These are phyloP conservation scores for Sus cebifrons DNA, from an alignment of 2,797 vertebrate species.

Conservation along the genomic window DNA sequence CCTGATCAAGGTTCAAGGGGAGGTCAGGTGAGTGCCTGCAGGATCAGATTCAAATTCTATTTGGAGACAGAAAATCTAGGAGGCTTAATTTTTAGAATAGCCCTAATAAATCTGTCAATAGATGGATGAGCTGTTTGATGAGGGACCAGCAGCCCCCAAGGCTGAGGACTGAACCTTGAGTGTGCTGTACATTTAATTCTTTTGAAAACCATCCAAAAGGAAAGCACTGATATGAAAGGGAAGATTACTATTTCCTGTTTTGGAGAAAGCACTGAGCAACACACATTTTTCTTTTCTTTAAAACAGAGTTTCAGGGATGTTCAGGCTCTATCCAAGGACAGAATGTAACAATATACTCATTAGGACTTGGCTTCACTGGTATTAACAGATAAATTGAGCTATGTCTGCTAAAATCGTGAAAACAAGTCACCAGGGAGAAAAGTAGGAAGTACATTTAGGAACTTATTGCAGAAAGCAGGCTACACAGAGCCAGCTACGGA, in stretches of 20 bases:
- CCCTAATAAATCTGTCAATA: constrained; percentile 84
- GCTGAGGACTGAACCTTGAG: constrained; percentile 64
- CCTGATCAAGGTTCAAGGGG: constrained; percentile 68
- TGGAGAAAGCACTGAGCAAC: constrained; percentile 2
- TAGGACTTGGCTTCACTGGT: not conserved
- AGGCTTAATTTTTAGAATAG: constrained; percentile 81
- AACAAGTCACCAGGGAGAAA: constrained; percentile 38
- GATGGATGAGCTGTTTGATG: constrained; percentile 70
- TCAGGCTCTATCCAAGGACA: not conserved
- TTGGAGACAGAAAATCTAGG: constrained; percentile 78
- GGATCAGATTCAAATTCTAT: constrained; percentile 83
- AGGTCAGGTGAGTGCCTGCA: constrained; percentile 83
- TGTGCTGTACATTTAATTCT: constrained; percentile 33
- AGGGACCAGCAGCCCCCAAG: constrained; percentile 51
- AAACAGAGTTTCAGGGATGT: not conserved
- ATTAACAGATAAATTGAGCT: not conserved
- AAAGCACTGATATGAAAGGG: constrained; percentile 1
- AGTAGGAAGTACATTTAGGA: not conserved
- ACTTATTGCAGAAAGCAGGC: not conserved
- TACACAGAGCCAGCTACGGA: not conserved
- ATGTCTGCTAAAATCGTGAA: not conserved
- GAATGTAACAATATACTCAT: not conserved
- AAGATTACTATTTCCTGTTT: constrained; percentile 21
- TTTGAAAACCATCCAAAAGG: constrained; percentile 58
- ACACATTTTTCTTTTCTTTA: not conserved